Percentiles rank a stretch among this genome's conserved stretches.
These are phyloP conservation scores for Drosophila nigrodunni DNA, from an alignment of 1,140 invertebrate genomes.

Conservation along the genomic window DNA sequence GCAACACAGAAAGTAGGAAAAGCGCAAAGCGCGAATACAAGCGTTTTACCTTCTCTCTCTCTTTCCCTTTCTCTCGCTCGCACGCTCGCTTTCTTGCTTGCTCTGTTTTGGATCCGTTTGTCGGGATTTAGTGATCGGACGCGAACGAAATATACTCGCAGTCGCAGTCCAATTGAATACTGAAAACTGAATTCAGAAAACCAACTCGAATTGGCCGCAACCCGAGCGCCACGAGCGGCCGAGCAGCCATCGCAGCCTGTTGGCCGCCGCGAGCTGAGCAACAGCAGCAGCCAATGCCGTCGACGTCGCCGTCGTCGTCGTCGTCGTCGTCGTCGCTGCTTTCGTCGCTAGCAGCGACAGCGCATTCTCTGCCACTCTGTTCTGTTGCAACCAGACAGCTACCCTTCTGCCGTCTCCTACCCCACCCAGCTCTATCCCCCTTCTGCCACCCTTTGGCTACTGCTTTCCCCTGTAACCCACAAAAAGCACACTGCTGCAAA, in stretches of 20 bases:
- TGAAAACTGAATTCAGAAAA: conserved; percentile 77
- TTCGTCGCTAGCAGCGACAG: conserved; percentile 22
- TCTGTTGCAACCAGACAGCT: conserved; percentile 7
- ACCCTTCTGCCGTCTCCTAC: not conserved
- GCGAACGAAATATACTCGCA: conserved; percentile 68
- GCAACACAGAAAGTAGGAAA: conserved; percentile 36
- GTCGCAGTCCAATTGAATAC: conserved; percentile 81
- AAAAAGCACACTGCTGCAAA: too few species aligned
- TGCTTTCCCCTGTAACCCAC: not conserved
- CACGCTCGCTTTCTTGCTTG: not conserved
- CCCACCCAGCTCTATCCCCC: not conserved
- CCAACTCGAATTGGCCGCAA: conserved; percentile 66
- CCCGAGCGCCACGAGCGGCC: conserved; percentile 74
- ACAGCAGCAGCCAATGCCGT: conserved; percentile 31
- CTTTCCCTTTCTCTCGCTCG: not conserved
- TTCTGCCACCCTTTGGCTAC: not conserved
- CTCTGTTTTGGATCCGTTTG: conserved; percentile 48
- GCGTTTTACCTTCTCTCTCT: conserved; percentile 45
- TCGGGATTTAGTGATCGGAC: conserved; percentile 44
- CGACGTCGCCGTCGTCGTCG: not conserved
- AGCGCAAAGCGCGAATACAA: conserved; percentile 54
- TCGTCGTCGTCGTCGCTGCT: not conserved
- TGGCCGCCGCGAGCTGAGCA: conserved; percentile 57
- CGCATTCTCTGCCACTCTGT: conserved; percentile 23
- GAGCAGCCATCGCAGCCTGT: conserved; percentile 79